Evolutionary conservation across 2,888 invertebrate genomes (phyloP).

Genomic region (Apamea sordens): DNA sequence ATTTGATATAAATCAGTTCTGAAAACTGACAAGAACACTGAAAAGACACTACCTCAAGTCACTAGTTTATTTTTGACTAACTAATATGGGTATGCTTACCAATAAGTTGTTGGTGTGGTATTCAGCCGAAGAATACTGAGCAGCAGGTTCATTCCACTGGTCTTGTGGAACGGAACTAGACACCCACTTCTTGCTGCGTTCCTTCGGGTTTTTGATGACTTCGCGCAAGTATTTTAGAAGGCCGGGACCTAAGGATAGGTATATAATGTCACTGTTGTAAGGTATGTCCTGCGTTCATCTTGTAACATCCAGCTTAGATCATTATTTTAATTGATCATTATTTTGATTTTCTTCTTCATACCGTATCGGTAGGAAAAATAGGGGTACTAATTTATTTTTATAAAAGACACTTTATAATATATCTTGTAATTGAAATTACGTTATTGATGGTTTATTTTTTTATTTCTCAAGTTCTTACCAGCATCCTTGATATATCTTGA

Average conservation of each 20-base stretch:
- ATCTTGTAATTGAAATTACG: not conserved
- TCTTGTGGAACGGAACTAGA: conserved; percentile 93
- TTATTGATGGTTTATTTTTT: not conserved
- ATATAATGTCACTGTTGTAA: not conserved
- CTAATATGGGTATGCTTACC: conserved; percentile 75
- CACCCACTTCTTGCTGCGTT: conserved; percentile 93
- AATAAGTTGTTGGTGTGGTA: conserved; percentile 95
- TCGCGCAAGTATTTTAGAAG: conserved; percentile 90
- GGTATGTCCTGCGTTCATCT: not conserved
- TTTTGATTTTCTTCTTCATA: not conserved
- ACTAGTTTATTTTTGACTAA: too few species aligned
- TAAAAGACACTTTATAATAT: too few species aligned
- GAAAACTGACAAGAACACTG: not conserved
- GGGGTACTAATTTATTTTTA: too few species aligned
- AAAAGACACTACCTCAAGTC: too few species aligned
- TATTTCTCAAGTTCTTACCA: conserved; percentile 70
- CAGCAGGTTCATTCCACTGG: conserved; percentile 91
- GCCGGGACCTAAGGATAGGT: conserved; percentile 88
- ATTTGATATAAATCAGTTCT: not conserved
- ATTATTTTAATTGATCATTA: not conserved
- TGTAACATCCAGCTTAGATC: not conserved
- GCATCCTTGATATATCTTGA: conserved; percentile 92
- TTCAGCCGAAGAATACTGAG: conserved; percentile 93
- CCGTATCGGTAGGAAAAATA: not conserved
- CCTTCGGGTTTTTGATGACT: conserved; percentile 91